These are phyloP conservation scores for Ophion slaviceki DNA, from an alignment of 2,888 invertebrate genomes.

Conservation along the genomic window DNA sequence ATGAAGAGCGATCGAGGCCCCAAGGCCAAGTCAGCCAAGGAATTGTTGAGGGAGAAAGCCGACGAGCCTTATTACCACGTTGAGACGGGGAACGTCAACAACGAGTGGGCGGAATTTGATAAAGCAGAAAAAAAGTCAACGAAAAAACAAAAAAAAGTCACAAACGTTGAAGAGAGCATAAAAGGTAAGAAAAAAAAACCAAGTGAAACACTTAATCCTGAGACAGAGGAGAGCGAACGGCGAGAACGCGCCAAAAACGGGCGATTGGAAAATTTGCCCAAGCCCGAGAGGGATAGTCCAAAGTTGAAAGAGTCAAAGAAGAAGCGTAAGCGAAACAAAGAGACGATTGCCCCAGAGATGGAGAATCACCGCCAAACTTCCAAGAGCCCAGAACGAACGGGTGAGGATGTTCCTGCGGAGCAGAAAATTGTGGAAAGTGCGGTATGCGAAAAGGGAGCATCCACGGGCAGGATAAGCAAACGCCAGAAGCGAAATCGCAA, in stretches of 20 bases:
- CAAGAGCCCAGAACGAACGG: background rate
- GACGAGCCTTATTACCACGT: conserved; percentile 76
- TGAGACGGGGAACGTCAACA: conserved; percentile 69
- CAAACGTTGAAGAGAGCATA: background rate
- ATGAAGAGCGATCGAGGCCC: conserved; percentile 56
- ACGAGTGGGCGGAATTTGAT: conserved; percentile 80
- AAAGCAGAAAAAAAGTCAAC: background rate
- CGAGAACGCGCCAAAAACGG: background rate
- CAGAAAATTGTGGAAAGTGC: conserved; percentile 64
- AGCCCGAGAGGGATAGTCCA: conserved; percentile 10
- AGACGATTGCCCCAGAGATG: background rate
- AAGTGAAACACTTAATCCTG: background rate
- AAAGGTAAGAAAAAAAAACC: background rate
- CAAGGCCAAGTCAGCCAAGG: conserved; percentile 75
- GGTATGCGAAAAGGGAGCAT: conserved; percentile 40
- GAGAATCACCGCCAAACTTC: background rate
- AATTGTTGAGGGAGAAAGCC: conserved; percentile 82
- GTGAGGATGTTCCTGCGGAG: background rate
- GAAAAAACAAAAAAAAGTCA: background rate
- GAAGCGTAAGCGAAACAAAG: conserved; percentile 45
- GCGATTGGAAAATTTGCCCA: background rate
- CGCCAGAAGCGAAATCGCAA: conserved; percentile 77
- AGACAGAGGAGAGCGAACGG: background rate
- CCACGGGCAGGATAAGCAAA: conserved; percentile 72
- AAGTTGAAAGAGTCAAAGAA: background rate